phyloP scores from a whole-genome alignment of 2,888 invertebrate species.

The Emmelina monodactyla region DNA sequence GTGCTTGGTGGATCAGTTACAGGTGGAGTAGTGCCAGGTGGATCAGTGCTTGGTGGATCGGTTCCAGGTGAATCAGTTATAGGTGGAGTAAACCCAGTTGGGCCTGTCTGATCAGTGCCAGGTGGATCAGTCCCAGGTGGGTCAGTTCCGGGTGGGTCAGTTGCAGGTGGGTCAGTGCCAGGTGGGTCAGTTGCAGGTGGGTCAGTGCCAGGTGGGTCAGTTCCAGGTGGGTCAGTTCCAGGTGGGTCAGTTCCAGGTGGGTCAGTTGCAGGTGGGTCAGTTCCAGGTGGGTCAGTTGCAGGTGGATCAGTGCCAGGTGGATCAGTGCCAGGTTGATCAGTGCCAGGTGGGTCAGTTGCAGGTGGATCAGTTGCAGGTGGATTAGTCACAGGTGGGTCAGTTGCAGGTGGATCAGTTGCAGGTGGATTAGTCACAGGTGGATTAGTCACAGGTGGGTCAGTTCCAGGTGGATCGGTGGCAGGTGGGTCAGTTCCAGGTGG shows the following conservation, averaged over 20 bases:
- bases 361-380: not conserved
- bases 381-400: not conserved
- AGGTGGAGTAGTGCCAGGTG: not conserved
- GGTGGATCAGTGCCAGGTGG: not conserved
- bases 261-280: not conserved
- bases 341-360: not conserved
- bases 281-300: not conserved
- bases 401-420: not conserved
- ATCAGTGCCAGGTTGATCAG: not conserved
- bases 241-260: not conserved
- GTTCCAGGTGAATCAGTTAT: not conserved
- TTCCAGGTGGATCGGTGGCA: not conserved
- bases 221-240: not conserved
- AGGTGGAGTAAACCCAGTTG: not conserved
- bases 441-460: not conserved
- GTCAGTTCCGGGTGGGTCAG: not conserved
- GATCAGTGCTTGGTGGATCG: not conserved
- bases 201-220: not conserved
- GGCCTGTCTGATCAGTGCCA: not conserved
- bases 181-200: not conserved
- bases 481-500: not conserved
- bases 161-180: not conserved
- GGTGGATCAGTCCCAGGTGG: not conserved
- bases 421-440: not conserved
- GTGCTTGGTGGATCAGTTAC: slow-evolving; percentile 1